Conservation (phyloP, 1,140 invertebrate genomes). For the Dendroctonus ponderosae region DNA sequence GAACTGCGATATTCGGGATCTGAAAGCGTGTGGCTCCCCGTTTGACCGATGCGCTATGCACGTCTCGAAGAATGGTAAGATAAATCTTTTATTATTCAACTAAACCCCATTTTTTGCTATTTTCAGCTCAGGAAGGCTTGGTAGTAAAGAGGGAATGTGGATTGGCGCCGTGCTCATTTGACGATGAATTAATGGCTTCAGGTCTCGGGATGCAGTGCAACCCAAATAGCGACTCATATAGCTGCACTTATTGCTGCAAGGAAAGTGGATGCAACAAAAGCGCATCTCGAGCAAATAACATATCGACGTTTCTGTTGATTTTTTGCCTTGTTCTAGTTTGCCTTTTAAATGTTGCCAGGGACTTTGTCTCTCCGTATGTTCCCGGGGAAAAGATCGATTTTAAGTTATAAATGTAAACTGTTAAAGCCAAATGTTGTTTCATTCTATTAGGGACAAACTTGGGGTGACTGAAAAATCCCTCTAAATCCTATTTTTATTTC, state of each 20-base stretch:
- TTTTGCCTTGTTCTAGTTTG: slow-evolving; percentile 7
- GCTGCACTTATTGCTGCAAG: slow-evolving; percentile 51
- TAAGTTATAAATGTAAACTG: slow-evolving; percentile 12
- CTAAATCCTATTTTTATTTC: no score
- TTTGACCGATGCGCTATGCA: slow-evolving; percentile 56
- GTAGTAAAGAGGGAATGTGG: slow-evolving; percentile 55
- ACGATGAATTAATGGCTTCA: slow-evolving; percentile 49
- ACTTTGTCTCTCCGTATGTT: slow-evolving; percentile 28
- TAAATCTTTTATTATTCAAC: neutral
- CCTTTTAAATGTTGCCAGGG: slow-evolving; percentile 19
- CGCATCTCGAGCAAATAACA: neutral
- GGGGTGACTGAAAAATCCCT: no score
- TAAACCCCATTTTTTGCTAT: slow-evolving; percentile 15
- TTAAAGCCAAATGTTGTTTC: no score
- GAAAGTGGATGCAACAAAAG: slow-evolving; percentile 51
- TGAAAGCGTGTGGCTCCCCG: slow-evolving; percentile 50
- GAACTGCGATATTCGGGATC: slow-evolving; percentile 49
- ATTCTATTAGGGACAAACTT: no score
- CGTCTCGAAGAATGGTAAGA: slow-evolving; percentile 35
- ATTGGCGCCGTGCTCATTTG: slow-evolving; percentile 55
- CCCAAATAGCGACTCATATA: slow-evolving; percentile 49
- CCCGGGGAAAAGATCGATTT: slow-evolving; percentile 6
- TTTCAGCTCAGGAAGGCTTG: slow-evolving; percentile 51
- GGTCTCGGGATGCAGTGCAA: slow-evolving; percentile 54
- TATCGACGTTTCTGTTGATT: slow-evolving; percentile 2